Conservation (phyloP, 2,113 vertebrate species). For the Lepus timidus region DNA sequence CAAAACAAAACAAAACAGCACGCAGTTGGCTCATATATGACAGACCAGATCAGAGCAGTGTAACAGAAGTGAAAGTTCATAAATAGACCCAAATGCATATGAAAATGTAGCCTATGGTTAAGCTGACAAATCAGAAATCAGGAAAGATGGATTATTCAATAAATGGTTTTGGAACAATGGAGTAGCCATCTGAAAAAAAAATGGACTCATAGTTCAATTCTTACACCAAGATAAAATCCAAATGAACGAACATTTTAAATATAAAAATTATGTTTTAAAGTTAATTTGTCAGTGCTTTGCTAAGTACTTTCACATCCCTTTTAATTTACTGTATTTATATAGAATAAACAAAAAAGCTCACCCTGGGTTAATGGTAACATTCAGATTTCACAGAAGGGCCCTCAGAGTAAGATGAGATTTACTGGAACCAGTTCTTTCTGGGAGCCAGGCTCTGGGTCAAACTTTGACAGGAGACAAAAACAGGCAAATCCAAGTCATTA, state of each 20-base stretch:
- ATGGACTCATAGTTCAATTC: slow-evolving; percentile 37
- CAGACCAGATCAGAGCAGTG: not conserved
- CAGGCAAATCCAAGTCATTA: slow-evolving; percentile 51
- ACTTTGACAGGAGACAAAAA: slow-evolving; percentile 51
- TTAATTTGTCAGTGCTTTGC: not conserved
- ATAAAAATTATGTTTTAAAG: slow-evolving; percentile 47
- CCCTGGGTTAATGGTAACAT: not conserved
- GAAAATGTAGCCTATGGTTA: not conserved
- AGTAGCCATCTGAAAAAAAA: slow-evolving; percentile 13
- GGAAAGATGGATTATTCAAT: slow-evolving; percentile 24
- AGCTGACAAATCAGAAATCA: slow-evolving; percentile 42
- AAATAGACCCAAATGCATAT: not conserved
- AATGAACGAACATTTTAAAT: slow-evolving; percentile 23
- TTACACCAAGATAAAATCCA: slow-evolving; percentile 59
- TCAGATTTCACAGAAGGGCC: slow-evolving; percentile 31
- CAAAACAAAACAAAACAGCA: not conserved
- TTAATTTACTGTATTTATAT: slow-evolving; percentile 8
- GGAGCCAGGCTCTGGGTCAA: not conserved
- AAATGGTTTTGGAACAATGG: slow-evolving; percentile 19
- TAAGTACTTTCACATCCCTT: not conserved
- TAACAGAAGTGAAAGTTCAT: not conserved
- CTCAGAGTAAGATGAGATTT: not conserved
- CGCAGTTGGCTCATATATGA: not conserved
- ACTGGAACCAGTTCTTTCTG: not conserved
- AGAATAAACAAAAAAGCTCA: not conserved